Percentiles rank a stretch among this genome's conserved stretches.
Conservation (phyloP, 2,888 invertebrate species). For the Campaea margaritaria region DNA sequence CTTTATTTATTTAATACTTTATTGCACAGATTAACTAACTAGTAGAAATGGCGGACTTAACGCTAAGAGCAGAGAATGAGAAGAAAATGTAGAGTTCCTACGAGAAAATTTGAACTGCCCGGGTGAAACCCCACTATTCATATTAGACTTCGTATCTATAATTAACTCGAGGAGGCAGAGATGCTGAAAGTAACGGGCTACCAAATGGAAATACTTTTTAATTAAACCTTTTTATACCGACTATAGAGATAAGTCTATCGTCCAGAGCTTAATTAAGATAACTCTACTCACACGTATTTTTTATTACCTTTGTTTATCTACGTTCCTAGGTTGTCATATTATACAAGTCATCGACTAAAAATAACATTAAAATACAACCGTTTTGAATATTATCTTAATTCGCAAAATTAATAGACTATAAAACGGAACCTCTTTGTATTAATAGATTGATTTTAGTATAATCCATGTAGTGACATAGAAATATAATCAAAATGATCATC, state of each 20-base stretch:
- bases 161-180: no score
- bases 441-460: slow-evolving; percentile 46
- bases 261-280: slow-evolving; percentile 27
- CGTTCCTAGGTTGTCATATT: slow-evolving; percentile 51
- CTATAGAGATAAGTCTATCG: not conserved
- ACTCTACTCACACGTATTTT: slow-evolving; percentile 39
- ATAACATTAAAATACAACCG: slow-evolving; percentile 25
- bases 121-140: no score
- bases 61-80: no score
- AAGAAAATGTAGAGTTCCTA: no score
- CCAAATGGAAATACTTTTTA: not conserved
- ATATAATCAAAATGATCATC: slow-evolving; percentile 51
- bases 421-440: slow-evolving; percentile 48
- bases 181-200: no score
- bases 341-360: slow-evolving; percentile 30
- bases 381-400: slow-evolving; percentile 52
- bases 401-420: slow-evolving; percentile 53
- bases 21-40: no score
- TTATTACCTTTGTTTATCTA: slow-evolving; percentile 59
- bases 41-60: no score
- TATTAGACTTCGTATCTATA: no score
- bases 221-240: slow-evolving; percentile 4
- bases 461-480: slow-evolving; percentile 46
- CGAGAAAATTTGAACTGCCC: no score
- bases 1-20: no score